A percentile compares a stretch with the other conserved stretches of the same genome.
Evolutionary conservation across 2,888 invertebrate species (phyloP).

Genomic region (Eupsilia transversa): DNA sequence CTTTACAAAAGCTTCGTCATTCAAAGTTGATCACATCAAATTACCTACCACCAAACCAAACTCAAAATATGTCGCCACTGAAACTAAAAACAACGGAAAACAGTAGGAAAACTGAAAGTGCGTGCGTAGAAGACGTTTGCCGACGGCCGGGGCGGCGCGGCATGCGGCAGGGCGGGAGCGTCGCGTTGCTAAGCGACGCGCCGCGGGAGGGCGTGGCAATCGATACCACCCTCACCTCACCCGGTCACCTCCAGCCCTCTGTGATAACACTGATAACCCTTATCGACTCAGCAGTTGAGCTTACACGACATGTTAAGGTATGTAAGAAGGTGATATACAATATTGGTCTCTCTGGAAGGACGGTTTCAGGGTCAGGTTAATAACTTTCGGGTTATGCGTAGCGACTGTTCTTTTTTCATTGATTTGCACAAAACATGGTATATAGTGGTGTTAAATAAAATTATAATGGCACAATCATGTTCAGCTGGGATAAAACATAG

Average conservation of each 20-base stretch:
- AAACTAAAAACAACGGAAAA: conserved; percentile 38
- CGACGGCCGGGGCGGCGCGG: conserved; percentile 70
- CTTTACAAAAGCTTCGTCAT: not conserved
- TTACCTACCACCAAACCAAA: not conserved
- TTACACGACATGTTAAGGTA: not conserved
- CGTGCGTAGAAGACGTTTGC: conserved; percentile 68
- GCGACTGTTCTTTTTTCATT: not conserved
- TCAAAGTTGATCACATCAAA: not conserved
- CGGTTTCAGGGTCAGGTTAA: not conserved
- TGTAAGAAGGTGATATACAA: not conserved
- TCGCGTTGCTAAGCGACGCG: conserved; percentile 89
- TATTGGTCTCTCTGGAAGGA: not conserved
- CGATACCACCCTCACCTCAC: conserved; percentile 91
- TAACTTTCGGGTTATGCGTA: not conserved
- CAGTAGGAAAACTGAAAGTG: conserved; percentile 49
- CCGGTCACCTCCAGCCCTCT: conserved; percentile 76
- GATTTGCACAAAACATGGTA: not conserved
- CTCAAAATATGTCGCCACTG: conserved; percentile 12
- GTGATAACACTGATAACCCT: conserved; percentile 76
- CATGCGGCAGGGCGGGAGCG: conserved; percentile 71
- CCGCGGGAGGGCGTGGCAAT: conserved; percentile 93
- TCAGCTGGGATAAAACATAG: not conserved
- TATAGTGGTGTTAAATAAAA: not conserved
- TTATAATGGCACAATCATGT: not conserved
- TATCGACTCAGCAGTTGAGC: conserved; percentile 31